Evolutionary conservation across 2,888 invertebrate species (phyloP).

Genomic region (Himalopsyche tibetana): DNA sequence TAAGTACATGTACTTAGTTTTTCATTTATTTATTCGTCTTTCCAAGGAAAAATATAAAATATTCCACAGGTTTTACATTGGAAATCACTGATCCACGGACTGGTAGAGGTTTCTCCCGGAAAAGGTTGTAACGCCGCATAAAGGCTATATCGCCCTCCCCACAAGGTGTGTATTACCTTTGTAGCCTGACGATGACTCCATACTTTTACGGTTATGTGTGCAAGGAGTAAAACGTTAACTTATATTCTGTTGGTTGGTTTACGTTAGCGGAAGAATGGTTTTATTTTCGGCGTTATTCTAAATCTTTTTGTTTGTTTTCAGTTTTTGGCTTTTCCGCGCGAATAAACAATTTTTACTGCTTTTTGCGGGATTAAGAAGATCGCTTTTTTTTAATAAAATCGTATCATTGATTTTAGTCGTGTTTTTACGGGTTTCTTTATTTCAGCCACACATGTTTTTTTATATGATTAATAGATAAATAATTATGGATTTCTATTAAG

Average conservation of each 20-base stretch:
- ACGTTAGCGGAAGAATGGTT: conserved; percentile 13
- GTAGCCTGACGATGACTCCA: conserved; percentile 45
- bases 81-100: not conserved
- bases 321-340: conserved; percentile 30
- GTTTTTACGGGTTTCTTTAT: too few species aligned
- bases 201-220: conserved; percentile 49
- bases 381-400: not conserved
- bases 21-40: too few species aligned
- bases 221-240: conserved; percentile 47
- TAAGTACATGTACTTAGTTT: too few species aligned
- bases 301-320: conserved; percentile 34
- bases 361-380: not conserved
- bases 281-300: conserved; percentile 18
- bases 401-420: too few species aligned
- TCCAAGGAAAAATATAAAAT: too few species aligned
- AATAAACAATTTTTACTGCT: conserved; percentile 13
- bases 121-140: conserved; percentile 59
- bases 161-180: conserved; percentile 50
- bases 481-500: too few species aligned
- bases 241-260: conserved; percentile 46
- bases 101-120: conserved; percentile 42
- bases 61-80: not conserved
- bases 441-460: too few species aligned
- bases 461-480: too few species aligned
- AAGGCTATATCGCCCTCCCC: conserved; percentile 44